Conservation (phyloP, 2,113 vertebrate genomes). For the Cavia porcellus region DNA sequence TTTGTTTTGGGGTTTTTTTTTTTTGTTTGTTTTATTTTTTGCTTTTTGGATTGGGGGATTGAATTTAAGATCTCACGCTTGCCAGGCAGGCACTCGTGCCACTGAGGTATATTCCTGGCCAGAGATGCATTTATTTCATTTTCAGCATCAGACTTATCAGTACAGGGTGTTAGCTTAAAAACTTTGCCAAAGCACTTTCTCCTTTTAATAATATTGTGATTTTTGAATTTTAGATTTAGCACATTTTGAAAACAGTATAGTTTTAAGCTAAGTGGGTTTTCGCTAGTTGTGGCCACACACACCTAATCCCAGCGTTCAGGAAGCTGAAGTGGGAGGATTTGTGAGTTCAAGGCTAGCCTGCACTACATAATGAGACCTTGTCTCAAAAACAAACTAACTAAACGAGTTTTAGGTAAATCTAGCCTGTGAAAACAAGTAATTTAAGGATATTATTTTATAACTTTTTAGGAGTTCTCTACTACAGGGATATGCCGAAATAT, state of each 20-base stretch:
- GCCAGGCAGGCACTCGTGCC: too few relatives aligned
- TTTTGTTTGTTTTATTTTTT: too few relatives aligned
- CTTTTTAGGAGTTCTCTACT: constrained; percentile 5
- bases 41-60: too few relatives aligned
- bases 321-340: background rate
- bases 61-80: too few relatives aligned
- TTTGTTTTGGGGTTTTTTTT: too few relatives aligned
- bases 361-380: background rate
- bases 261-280: background rate
- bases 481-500: background rate
- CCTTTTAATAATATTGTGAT: background rate
- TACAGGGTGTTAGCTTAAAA: background rate
- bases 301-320: background rate
- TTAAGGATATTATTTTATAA: background rate
- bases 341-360: background rate
- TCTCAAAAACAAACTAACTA: background rate
- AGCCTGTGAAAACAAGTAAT: background rate
- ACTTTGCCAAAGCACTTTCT: background rate
- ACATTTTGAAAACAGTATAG: background rate
- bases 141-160: background rate
- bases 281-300: background rate
- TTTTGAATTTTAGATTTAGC: background rate
- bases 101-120: background rate
- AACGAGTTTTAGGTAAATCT: background rate
- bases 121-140: background rate